phyloP scores from a whole-genome alignment of 1,140 invertebrate genomes.

The Drosophila sp. region DNA sequence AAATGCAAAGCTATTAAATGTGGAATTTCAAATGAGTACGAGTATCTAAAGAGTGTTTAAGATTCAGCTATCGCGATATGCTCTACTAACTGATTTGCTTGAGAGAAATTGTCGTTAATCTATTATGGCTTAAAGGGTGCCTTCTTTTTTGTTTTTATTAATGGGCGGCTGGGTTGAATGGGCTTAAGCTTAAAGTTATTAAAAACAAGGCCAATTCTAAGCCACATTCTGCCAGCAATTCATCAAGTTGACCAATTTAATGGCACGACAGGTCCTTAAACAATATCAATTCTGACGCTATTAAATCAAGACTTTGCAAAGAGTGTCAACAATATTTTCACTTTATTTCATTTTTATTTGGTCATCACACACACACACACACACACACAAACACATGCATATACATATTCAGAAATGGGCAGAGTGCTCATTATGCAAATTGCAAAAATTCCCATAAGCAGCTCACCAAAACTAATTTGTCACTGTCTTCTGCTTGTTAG shows the following conservation, averaged over 20 bases:
- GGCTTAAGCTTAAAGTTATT: background rate
- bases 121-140: constrained; percentile 6
- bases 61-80: constrained; percentile 2
- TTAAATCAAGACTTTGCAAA: constrained; percentile 59
- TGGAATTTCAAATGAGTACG: constrained; percentile 2
- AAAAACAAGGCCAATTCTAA: background rate
- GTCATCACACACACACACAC: constrained; percentile 28
- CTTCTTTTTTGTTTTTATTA: constrained; percentile 7
- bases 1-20: constrained; percentile 62
- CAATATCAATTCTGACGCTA: constrained; percentile 29
- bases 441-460: constrained; percentile 82
- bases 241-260: constrained; percentile 60
- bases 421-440: constrained; percentile 77
- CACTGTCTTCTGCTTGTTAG: constrained; percentile 82
- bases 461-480: constrained; percentile 82
- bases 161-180: too few species aligned
- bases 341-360: constrained; percentile 66
- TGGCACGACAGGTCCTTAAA: constrained; percentile 8
- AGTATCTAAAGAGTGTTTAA: background rate
- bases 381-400: constrained; percentile 9
- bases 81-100: constrained; percentile 2
- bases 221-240: constrained; percentile 31
- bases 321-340: constrained; percentile 78
- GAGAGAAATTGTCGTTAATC: constrained; percentile 8
- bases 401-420: constrained; percentile 35